phyloP scores from a whole-genome alignment of 1,140 invertebrate genomes.

The Drosophila gunungcola region DNA sequence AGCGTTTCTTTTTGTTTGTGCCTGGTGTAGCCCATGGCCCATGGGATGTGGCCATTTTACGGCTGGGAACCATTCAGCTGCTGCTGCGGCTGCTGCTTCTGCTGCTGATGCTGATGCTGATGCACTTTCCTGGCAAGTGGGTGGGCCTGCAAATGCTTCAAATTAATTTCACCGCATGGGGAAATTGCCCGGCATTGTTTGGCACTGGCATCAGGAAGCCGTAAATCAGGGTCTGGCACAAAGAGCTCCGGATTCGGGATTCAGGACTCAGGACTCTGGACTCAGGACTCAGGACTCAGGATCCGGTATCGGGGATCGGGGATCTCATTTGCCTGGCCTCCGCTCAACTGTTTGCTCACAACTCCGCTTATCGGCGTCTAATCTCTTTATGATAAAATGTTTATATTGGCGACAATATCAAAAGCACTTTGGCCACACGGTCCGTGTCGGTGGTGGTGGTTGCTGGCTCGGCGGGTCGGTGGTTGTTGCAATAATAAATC shows the following conservation, averaged over 20 bases:
- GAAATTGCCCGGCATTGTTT: conserved; percentile 67
- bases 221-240: conserved; percentile 66
- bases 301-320: not conserved
- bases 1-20: not conserved
- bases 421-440: conserved; percentile 43
- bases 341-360: conserved; percentile 32
- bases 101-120: too few species aligned
- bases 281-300: not conserved
- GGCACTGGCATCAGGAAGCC: conserved; percentile 55
- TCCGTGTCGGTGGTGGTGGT: not conserved
- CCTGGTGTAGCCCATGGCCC: conserved; percentile 60
- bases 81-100: conserved; percentile 19
- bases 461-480: conserved; percentile 2
- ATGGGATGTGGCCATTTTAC: conserved; percentile 77
- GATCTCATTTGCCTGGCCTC: conserved; percentile 20
- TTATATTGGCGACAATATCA: conserved; percentile 77
- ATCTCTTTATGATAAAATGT: conserved; percentile 83
- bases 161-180: conserved; percentile 78
- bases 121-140: conserved; percentile 30
- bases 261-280: not conserved
- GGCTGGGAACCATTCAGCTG: conserved; percentile 62
- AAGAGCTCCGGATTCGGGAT: conserved; percentile 10
- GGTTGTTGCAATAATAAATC: conserved; percentile 77
- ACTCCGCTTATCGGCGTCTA: conserved; percentile 74
- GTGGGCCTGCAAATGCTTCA: conserved; percentile 65